These are phyloP conservation scores for Dascyllus trimaculatus DNA, from an alignment of 2,113 vertebrate genomes.

Conservation along the genomic window DNA sequence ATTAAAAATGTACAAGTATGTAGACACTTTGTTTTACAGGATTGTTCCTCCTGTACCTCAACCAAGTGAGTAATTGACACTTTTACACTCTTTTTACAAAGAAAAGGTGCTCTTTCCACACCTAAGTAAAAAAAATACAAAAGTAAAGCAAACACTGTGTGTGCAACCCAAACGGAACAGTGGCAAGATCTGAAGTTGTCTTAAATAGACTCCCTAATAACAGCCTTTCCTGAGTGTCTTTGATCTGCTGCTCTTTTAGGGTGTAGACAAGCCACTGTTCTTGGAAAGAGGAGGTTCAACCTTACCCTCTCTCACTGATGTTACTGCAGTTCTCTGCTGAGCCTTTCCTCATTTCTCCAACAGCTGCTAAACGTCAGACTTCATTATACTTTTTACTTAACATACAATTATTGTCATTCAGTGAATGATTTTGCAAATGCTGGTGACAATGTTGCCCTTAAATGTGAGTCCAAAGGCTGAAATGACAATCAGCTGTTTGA, in stretches of 20 bases:
- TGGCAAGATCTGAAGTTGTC: neutral
- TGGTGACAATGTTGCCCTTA: no score
- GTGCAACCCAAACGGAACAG: neutral
- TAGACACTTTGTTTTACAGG: neutral
- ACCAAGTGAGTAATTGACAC: neutral
- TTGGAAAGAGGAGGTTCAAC: conserved; percentile 27
- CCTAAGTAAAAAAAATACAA: neutral
- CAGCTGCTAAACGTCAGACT: neutral
- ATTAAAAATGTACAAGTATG: neutral
- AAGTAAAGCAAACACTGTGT: neutral
- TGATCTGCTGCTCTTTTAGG: conserved; percentile 56
- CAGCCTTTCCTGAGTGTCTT: conserved; percentile 40
- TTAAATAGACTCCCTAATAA: conserved; percentile 44
- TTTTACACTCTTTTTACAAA: neutral
- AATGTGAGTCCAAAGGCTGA: conserved; percentile 13
- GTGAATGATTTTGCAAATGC: neutral
- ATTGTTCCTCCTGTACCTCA: neutral
- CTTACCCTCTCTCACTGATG: neutral
- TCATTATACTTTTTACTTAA: neutral
- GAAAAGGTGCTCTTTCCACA: neutral
- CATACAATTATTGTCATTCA: neutral
- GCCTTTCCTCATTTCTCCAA: neutral
- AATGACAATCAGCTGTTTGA: conserved; percentile 2
- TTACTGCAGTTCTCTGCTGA: conserved; percentile 9
- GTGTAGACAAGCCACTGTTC: conserved; percentile 32